phyloP scores from a whole-genome alignment of 2,113 vertebrate species.

The Fukomys damarensis region DNA sequence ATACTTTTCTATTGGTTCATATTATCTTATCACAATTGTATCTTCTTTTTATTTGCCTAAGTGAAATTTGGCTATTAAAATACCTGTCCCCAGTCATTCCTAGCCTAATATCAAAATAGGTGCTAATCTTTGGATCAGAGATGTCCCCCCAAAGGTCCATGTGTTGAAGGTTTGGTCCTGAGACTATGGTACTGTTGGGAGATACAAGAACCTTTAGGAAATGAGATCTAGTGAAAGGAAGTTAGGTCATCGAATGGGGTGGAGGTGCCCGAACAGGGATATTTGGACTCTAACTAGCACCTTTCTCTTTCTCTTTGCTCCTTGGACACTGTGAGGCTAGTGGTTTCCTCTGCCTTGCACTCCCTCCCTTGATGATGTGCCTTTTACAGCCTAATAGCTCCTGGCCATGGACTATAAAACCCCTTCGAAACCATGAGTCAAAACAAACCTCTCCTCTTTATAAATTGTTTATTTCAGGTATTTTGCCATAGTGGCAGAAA shows the following conservation, averaged over 20 bases:
- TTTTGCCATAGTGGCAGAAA: not conserved
- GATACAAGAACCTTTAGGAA: not conserved
- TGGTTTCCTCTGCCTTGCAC: not conserved
- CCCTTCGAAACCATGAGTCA: not conserved
- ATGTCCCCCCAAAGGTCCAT: not conserved
- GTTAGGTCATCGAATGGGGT: not conserved
- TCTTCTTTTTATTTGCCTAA: not conserved
- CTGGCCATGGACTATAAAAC: not conserved
- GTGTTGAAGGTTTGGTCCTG: not conserved
- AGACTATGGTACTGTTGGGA: not conserved
- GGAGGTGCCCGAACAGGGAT: not conserved
- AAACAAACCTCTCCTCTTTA: not conserved
- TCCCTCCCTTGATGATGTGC: not conserved
- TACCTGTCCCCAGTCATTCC: not conserved
- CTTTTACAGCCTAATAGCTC: not conserved
- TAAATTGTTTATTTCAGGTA: not conserved
- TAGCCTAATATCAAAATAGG: not conserved
- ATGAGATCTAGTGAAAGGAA: not conserved
- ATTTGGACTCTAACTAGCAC: too few relatives aligned
- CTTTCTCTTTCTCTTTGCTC: not conserved
- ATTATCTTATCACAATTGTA: not conserved
- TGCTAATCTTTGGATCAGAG: not conserved
- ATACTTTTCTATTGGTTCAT: conserved; percentile 3
- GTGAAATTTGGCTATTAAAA: not conserved
- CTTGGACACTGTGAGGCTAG: not conserved